Evolutionary conservation across 1,140 invertebrate species (phyloP).

Genomic region (Delia radicum): DNA sequence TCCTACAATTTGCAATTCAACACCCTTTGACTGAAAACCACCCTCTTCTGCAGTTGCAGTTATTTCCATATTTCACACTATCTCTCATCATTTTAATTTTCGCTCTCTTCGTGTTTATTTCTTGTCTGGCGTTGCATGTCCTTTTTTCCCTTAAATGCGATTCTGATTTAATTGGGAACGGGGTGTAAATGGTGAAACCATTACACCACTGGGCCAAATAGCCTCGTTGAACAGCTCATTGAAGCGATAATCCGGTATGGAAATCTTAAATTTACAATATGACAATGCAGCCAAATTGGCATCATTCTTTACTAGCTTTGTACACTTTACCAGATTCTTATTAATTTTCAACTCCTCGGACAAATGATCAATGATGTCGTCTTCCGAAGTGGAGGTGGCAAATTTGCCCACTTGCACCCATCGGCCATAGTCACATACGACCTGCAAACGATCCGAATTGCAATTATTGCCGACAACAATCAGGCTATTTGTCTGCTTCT

Average conservation of each 20-base stretch:
- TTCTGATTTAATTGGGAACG: conserved; percentile 53
- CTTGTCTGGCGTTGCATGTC: not conserved
- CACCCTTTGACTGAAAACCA: not conserved
- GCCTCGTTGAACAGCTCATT: conserved; percentile 55
- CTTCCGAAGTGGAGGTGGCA: conserved; percentile 51
- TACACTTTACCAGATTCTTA: conserved; percentile 52
- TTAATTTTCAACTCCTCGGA: conserved; percentile 53
- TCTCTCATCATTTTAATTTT: conserved; percentile 18
- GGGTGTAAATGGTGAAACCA: conserved; percentile 52
- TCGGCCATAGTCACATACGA: conserved; percentile 51
- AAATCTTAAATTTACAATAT: conserved; percentile 53
- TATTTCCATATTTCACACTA: conserved; percentile 9
- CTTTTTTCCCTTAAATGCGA: conserved; percentile 42
- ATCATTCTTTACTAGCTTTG: conserved; percentile 53
- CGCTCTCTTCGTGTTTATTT: not conserved
- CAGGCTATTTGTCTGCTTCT: conserved; percentile 50
- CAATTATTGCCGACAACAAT: conserved; percentile 53
- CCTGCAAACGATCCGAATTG: conserved; percentile 53
- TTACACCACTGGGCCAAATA: conserved; percentile 54
- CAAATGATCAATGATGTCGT: conserved; percentile 50
- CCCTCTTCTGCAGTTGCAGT: not conserved
- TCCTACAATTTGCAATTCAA: not conserved
- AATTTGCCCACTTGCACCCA: conserved; percentile 54
- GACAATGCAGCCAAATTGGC: conserved; percentile 51
- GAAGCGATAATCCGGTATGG: conserved; percentile 54